Conservation (phyloP, 2,888 invertebrate genomes). For the Acleris cristana region DNA sequence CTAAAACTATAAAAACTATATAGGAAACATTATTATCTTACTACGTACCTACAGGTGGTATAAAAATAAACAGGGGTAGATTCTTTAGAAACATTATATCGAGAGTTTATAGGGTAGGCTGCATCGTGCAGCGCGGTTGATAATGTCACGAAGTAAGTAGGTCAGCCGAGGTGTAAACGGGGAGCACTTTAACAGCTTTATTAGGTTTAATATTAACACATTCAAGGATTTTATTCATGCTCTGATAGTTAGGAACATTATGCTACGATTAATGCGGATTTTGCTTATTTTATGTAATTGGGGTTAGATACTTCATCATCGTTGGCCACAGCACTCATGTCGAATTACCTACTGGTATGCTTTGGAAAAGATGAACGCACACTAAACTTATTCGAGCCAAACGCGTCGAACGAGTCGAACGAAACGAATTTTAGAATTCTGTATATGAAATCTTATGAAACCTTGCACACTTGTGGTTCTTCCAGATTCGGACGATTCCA, state of each 20-base stretch:
- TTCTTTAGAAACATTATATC: conserved; percentile 2
- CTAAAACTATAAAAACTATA: conserved; percentile 5
- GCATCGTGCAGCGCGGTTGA: conserved; percentile 32
- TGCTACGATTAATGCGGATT: neutral
- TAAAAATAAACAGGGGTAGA: conserved; percentile 15
- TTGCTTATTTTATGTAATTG: neutral
- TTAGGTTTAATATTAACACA: conserved; percentile 41
- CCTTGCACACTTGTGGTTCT: too few relatives aligned
- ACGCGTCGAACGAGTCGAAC: too few relatives aligned
- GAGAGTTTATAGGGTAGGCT: conserved; percentile 10
- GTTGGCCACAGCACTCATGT: too few relatives aligned
- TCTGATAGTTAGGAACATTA: conserved; percentile 1
- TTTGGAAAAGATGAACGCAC: too few relatives aligned
- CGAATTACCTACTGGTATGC: too few relatives aligned
- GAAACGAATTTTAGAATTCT: too few relatives aligned
- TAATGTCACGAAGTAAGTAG: conserved; percentile 42
- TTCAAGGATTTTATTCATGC: conserved; percentile 21
- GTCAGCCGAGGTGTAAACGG: conserved; percentile 43
- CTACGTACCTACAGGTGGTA: conserved; percentile 13
- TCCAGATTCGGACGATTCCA: too few relatives aligned
- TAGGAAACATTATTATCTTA: conserved; percentile 8
- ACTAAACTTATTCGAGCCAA: too few relatives aligned
- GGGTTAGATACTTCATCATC: too few relatives aligned
- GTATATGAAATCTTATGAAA: too few relatives aligned
- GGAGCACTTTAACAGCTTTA: conserved; percentile 40